phyloP scores from a whole-genome alignment of 2,888 invertebrate species.

The Sarcophaga variegata region DNA sequence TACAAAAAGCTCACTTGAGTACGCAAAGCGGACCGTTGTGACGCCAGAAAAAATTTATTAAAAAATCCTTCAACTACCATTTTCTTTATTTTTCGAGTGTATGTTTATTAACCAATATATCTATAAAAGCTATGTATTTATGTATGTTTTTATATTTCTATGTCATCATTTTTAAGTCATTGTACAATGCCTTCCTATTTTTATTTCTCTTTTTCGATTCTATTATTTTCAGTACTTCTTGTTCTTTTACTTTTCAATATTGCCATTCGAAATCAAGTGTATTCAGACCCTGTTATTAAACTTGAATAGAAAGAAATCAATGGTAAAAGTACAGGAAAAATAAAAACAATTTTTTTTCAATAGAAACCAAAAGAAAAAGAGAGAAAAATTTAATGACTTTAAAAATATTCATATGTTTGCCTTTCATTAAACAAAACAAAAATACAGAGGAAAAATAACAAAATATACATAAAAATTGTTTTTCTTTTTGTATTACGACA shows the following conservation, averaged over 20 bases:
- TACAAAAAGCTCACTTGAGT: no score
- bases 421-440: background rate
- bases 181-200: background rate
- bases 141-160: background rate
- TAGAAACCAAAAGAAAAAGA: background rate
- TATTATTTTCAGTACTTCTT: background rate
- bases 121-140: no score
- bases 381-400: background rate
- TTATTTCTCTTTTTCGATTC: background rate
- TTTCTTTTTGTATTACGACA: background rate
- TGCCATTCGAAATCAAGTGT: background rate
- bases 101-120: no score
- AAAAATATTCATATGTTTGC: background rate
- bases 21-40: no score
- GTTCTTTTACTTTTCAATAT: background rate
- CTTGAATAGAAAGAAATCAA: background rate
- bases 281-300: conserved; percentile 21
- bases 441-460: background rate
- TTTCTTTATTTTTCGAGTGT: no score
- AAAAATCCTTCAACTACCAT: no score
- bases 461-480: background rate
- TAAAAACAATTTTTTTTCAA: background rate
- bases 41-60: no score
- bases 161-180: background rate
- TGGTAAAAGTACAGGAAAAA: background rate